Base-by-base conservation (phyloP, 2,888 invertebrate genomes). In the Halictus quadricinctus region DNA sequence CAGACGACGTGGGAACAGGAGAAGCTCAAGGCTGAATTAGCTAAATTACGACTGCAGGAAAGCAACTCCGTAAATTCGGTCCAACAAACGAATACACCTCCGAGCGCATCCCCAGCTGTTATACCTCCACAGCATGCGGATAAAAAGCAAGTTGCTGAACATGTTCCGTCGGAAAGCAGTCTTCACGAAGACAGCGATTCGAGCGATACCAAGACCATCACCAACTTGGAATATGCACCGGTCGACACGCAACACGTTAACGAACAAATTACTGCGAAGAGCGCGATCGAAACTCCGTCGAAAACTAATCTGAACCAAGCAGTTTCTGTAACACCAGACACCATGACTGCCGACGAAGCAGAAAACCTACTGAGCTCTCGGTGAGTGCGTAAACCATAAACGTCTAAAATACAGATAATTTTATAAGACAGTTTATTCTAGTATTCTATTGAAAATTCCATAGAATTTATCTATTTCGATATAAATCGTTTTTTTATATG, bases 281-380 rank as follows among this genome's bases (percentile, higher is more conserved):
- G 12, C 77, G 36, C 48, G 10, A 41, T 83, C 76, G 91, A 93
- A 84, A 84, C 87, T 74, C 21, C 89, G 79, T 54, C 80, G 60
- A 83, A 91, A 89, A 76, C 79, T 76, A 84, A 60, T 70, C 74
- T 85, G 29, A 83, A 77, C 81, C 91, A 91, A 84, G 79, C 88
- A 72, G 86, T 86, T 60, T 81, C 91, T 93, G 92, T 92, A 64
- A 93, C 95, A 94, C 89, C 96, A 94, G 95, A 96, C 94, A 94
- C 96, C 93, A 97, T 97, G 98, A 98, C 98, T 89, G 97, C 98
- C 79, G 97, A 97, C 93, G 98, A 98, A 95, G 98, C 98, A 21
- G 98, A 98, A 94, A 97, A 97, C 95, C 95, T 98, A 93, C 96
- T 98, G 92, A 98, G 98, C 95, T 96, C 97, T 92, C 97, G 97